Evolutionary conservation across 2,797 vertebrate species (phyloP), one percentile per base, ranked within the genome.

Genomic region (Alcedo atthis): DNA sequence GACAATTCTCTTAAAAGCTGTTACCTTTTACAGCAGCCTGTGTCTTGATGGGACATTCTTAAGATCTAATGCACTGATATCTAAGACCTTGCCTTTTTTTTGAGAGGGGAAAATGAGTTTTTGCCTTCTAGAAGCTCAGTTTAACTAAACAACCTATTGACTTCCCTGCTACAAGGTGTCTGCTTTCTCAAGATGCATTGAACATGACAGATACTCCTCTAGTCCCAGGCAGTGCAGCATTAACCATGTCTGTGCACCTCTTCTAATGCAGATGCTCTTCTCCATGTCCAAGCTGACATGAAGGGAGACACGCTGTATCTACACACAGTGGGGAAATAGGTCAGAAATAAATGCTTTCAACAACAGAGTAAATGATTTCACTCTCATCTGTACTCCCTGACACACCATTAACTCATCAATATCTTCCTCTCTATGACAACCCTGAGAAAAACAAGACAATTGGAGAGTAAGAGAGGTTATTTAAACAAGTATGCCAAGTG

Each of bases 91-190:
- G 73, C 30, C 45, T 48, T 87, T 74, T 80, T 90, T 79, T 17
- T 40, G 80, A 81, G 70, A 70, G 63, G 49, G 48, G 81, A 76
- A 88, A 95, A 93, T 78, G 70, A 95, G 6, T 51, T 93, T 90
- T 91, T 51, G 66, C 78, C 49, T 81, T 92, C 73, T 45, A 40
- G 43, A 84, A 84, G 80, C 80, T 94, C 68, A 43, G 19, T 88
- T 21, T 76, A 89, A 83, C 86, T 90, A 79, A 94, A 87, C 70
- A 93, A 84, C 74, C 67, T 85, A 92, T 90, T 91, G 85, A 87
- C 84, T 88, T 81, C 77, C 43, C 69, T 74, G 40, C 85, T 84
- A 21, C 45, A 12, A 53, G 81, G 78, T 48, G 35, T 74, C 76
- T 51, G 48, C 87, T 68, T 84, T 54, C n/a, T 74, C 55, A 33